Evolutionary conservation across 2,888 invertebrate species (phyloP).

Genomic region (Rhogogaster chlorosoma): DNA sequence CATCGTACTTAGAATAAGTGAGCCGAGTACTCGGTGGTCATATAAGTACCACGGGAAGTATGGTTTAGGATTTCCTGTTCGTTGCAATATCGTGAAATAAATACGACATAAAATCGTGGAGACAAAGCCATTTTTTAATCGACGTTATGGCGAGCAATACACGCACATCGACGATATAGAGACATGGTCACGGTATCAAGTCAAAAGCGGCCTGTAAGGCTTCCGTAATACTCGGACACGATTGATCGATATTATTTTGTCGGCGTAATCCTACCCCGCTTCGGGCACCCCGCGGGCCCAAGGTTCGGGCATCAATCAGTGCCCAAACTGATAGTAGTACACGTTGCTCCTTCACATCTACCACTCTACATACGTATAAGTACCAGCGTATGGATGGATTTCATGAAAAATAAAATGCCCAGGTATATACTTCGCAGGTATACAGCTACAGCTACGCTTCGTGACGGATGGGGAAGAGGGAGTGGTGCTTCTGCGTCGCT

Average conservation of each 20-base stretch:
- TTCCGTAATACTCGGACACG: slow-evolving; percentile 28
- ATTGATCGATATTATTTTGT: slow-evolving; percentile 50
- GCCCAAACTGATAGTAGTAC: slow-evolving; percentile 40
- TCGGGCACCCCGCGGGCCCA: slow-evolving; percentile 36
- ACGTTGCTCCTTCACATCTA: not conserved
- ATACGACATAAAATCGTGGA: not conserved
- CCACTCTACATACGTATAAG: not conserved
- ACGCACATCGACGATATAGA: slow-evolving; percentile 12
- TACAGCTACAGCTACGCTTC: not conserved
- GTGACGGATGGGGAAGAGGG: not conserved
- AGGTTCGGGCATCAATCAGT: slow-evolving; percentile 40
- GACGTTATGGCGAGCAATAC: not conserved
- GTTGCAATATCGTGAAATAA: not conserved
- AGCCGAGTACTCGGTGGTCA: not conserved
- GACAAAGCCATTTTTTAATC: not conserved
- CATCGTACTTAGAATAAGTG: not conserved
- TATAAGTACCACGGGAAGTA: not conserved
- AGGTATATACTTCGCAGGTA: not conserved
- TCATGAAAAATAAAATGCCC: not conserved
- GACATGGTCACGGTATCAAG: slow-evolving; percentile 22
- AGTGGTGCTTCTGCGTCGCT: slow-evolving; percentile 1
- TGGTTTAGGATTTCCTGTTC: not conserved
- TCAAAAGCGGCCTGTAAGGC: not conserved
- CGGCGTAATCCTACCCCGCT: slow-evolving; percentile 39
- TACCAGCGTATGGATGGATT: not conserved